Base-by-base conservation (phyloP, 1,140 invertebrate species). In the Amyelois transitella region DNA sequence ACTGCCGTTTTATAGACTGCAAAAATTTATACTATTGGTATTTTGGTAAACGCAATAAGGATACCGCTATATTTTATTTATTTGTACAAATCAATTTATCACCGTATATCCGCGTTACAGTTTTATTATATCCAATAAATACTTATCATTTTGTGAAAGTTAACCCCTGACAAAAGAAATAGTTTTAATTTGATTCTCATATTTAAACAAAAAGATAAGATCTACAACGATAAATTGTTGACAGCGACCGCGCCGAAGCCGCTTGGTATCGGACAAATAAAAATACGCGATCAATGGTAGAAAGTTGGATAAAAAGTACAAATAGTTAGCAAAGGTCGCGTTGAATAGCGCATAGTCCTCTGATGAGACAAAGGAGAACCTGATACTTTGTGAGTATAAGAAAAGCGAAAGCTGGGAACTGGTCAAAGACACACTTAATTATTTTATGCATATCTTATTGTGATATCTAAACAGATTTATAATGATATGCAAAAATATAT, bases 341-440 rank as follows among this genome's bases (percentile, higher is more conserved):
- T 22, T 51, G 38, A 55, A 55, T 21, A 53, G 25, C 44, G 44
- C n/a, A n/a, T 38, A 49, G 32, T 38, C 32, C 32, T 38, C 32
- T 12, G 6, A 38, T 38, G 32, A 38, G 32, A 38, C 32, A 38
- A 38, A 38, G 32, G n/a, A 14, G 32, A 38, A 38, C 32, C n/a
- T 38, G 32, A 38, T 38, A 38, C 1, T 38, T 38, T 38, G 8
- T 38, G 54, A 58, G 62, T 62, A 60, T 52, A 38, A 53, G 59
- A 62, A 64, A 54, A 62, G 55, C 60, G 64, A 66, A 66, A 66
- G 64, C 54, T 45, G 53, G 53, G 47, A 55, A 62, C 44, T 38
- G 17, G n/a, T 38, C n/a, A 8, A 2, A 38, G n/a, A 38, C 17
- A 14, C 1, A 2, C 5, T 5, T 14, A 14, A 2, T 2, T n/a